Evolutionary conservation across 2,113 vertebrate species (phyloP).

Genomic region (Rhagologus leucostigma): DNA sequence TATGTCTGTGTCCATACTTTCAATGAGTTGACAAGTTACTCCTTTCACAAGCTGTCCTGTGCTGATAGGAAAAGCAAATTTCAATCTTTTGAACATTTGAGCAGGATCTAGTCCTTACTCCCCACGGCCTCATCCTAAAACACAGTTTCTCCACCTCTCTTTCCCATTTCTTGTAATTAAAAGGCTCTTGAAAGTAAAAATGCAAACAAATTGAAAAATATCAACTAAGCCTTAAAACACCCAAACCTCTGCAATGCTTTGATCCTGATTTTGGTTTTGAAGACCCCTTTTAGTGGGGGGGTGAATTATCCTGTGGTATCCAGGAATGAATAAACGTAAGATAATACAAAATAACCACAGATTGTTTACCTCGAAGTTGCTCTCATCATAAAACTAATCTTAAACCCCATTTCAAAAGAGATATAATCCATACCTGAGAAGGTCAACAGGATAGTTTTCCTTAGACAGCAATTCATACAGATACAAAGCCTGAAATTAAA

Average conservation of each 20-base stretch:
- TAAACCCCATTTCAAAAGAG: background rate
- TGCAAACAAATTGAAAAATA: background rate
- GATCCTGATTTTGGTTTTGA: background rate
- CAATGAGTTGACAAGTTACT: slow-evolving; percentile 69
- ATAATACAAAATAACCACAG: background rate
- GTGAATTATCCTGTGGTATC: background rate
- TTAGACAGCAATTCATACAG: slow-evolving; percentile 71
- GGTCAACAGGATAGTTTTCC: slow-evolving; percentile 20
- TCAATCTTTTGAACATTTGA: background rate
- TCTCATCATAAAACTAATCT: background rate
- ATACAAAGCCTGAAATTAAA: slow-evolving; percentile 75
- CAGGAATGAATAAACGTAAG: background rate
- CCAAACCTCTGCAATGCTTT: background rate
- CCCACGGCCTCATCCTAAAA: background rate
- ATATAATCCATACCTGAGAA: slow-evolving; percentile 73
- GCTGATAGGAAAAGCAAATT: slow-evolving; percentile 53
- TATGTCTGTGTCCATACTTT: slow-evolving; percentile 51
- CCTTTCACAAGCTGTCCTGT: slow-evolving; percentile 78
- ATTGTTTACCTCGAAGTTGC: background rate
- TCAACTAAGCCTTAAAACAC: background rate
- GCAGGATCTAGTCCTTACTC: background rate
- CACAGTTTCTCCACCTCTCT: background rate
- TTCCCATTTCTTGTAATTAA: background rate
- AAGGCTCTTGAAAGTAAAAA: background rate
- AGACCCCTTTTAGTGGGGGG: background rate